phyloP scores from a whole-genome alignment of 2,113 vertebrate genomes.

The Trinectes maculatus region DNA sequence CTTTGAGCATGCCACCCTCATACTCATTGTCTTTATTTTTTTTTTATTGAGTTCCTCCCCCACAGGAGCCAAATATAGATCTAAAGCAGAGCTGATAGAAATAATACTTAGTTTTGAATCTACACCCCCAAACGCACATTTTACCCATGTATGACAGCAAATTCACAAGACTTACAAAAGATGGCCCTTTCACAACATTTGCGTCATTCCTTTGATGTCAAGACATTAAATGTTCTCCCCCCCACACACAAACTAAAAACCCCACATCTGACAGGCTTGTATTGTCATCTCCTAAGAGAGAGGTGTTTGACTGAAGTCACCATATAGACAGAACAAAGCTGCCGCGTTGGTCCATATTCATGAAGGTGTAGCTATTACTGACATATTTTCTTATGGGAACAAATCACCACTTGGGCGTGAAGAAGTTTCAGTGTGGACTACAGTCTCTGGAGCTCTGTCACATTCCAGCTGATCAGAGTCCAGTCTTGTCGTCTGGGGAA shows the following conservation, averaged over 20 bases:
- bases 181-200: constrained; percentile 81
- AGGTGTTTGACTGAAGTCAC: constrained; percentile 78
- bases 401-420: constrained; percentile 72
- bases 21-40: constrained; percentile 55
- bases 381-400: constrained; percentile 83
- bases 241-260: constrained; percentile 45
- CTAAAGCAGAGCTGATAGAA: constrained; percentile 54
- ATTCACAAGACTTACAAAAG: constrained; percentile 73
- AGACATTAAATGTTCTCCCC: constrained; percentile 66
- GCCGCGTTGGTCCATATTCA: constrained; percentile 76
- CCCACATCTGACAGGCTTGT: constrained; percentile 69
- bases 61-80: constrained; percentile 69
- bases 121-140: constrained; percentile 59
- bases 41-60: constrained; percentile 65
- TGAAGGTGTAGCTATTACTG: constrained; percentile 81
- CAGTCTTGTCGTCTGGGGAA: constrained; percentile 47
- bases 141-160: constrained; percentile 68
- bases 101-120: constrained; percentile 64
- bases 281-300: constrained; percentile 79
- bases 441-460: constrained; percentile 62
- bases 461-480: constrained; percentile 61
- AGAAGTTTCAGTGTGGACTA: constrained; percentile 36
- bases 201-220: constrained; percentile 80
- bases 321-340: constrained; percentile 78
- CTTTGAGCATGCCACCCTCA: constrained; percentile 52